Percentiles rank a stretch among this genome's conserved stretches.
Evolutionary conservation across 2,113 vertebrate species (phyloP).

Genomic region (Psittacara wagleri): DNA sequence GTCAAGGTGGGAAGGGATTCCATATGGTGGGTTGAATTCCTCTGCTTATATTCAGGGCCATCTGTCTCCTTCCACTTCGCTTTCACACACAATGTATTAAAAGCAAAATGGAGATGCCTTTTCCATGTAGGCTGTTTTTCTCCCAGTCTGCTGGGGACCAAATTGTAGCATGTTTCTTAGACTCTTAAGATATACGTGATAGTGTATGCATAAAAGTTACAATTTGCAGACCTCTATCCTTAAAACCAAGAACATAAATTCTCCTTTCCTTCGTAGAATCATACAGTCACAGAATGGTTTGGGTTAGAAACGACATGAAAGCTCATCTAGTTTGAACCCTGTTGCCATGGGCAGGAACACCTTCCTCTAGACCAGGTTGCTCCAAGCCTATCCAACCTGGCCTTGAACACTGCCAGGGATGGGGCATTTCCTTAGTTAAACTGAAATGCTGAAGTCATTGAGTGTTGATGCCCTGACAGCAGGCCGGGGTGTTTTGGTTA

Average conservation of each 20-base stretch:
- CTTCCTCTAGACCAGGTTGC: neutral
- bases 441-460: neutral
- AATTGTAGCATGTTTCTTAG: neutral
- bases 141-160: neutral
- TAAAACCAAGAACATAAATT: neutral
- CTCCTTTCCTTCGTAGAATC: neutral
- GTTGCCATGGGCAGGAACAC: neutral
- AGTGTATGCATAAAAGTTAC: neutral
- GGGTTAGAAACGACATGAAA: neutral
- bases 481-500: neutral
- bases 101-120: neutral
- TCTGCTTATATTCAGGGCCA: neutral
- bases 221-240: neutral
- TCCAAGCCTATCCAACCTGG: neutral
- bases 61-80: neutral
- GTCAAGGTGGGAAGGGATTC: neutral
- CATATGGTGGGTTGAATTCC: neutral
- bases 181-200: neutral
- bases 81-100: neutral
- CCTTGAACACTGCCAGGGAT: neutral
- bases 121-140: neutral
- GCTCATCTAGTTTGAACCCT: neutral
- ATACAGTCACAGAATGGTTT: neutral
- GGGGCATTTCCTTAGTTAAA: neutral
- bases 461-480: neutral